Evolutionary conservation across 2,797 vertebrate species (phyloP), one percentile per base, ranked within the genome.

Genomic region (Protosalanx chinensis): DNA sequence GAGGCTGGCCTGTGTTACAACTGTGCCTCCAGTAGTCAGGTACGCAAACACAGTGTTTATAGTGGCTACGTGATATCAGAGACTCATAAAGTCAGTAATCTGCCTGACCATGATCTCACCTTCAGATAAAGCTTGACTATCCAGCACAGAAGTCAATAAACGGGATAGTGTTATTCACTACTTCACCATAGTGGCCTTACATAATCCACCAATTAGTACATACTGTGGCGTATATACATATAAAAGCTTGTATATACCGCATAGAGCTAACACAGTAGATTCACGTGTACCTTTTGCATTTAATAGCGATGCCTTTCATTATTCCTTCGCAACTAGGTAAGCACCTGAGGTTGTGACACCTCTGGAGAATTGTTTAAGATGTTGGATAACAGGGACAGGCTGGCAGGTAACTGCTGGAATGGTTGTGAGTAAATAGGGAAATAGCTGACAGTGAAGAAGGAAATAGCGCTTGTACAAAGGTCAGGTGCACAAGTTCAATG

Each of bases 101-200:
- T 18, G 16, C 16, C 16, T 68, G 51, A 68, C 67, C 46, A 8
- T 20, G 51, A 68, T 68, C 13, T 57, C 51, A 20, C 67, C 67
- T 32, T 32, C 3, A 12, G 66, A 67, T 56, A 57, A 68, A 68
- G 18, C 66, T 51, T 46, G 41, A 46, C 41, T 46, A 46, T 8
- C 41, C 3, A 12, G 10, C 12, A 46, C 12, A 46, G 41, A 46
- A 46, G 41, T 46, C 41, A 46, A 46, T 46, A 46, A 3, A 46
- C 13, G 2, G 7, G 10, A 46, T 46, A 46, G 41, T 46, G 41
- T 46, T 35, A 35, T 35, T n/a, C n/a, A n/a, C n/a, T 1, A 35
- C 33, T 35, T 46, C 41, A 12, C 41, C 3, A 13, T 46, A 46
- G 33, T 35, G 41, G 41, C 13, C 41, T 46, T 46, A 46, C 41